These are phyloP conservation scores for Drosophila antonietae DNA, from an alignment of 2,888 invertebrate genomes.

Conservation along the genomic window DNA sequence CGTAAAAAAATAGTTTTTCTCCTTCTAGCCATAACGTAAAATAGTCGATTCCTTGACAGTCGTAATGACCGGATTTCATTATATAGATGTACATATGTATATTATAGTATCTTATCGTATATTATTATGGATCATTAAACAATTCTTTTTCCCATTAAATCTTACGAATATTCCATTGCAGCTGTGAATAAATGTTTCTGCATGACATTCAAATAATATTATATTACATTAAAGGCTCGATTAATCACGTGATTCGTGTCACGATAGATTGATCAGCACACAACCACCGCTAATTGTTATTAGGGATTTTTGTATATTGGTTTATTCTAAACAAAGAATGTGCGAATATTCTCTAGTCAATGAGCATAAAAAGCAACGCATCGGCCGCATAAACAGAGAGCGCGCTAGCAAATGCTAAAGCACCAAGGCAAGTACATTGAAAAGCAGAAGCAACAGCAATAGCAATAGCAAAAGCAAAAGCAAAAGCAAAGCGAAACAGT, in stretches of 20 bases:
- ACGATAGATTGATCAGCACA: not conserved
- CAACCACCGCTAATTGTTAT: conserved; percentile 8
- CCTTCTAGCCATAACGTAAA: no score
- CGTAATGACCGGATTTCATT: no score
- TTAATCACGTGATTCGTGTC: conserved; percentile 19
- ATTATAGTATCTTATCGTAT: no score
- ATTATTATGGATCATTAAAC: no score
- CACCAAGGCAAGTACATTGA: conserved; percentile 20
- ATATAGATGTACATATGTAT: no score
- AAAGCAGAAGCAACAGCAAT: conserved; percentile 12
- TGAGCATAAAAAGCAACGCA: conserved; percentile 12
- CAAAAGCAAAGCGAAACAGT: conserved; percentile 36
- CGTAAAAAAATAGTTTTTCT: no score
- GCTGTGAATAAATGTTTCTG: not conserved
- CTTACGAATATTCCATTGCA: not conserved
- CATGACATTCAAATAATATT: not conserved
- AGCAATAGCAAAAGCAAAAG: conserved; percentile 42
- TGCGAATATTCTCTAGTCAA: not conserved
- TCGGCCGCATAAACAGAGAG: conserved; percentile 19
- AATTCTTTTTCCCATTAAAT: not conserved
- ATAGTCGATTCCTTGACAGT: no score
- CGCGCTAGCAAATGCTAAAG: conserved; percentile 36
- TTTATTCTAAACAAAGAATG: conserved; percentile 11
- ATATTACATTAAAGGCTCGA: no score
- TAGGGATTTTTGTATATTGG: conserved; percentile 6